These are phyloP conservation scores for Macrobrachium nipponense DNA, from an alignment of 1,140 invertebrate genomes.

Conservation along the genomic window DNA sequence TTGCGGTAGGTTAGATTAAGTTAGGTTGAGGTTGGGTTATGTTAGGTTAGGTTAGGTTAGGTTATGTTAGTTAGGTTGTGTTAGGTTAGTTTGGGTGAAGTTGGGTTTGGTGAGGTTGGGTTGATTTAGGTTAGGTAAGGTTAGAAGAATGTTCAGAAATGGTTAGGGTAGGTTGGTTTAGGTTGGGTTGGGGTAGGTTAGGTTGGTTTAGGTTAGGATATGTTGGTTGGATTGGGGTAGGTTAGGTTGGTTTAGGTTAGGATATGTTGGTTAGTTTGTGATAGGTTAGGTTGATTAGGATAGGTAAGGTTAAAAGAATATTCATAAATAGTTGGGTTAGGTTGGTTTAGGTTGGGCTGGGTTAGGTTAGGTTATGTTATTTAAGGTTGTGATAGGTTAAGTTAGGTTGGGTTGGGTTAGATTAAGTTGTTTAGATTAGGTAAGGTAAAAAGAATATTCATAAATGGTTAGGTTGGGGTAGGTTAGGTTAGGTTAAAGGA, in stretches of 20 bases:
- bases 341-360: conserved; percentile 27
- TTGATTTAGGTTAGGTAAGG: conserved; percentile 37
- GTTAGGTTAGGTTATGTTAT: conserved; percentile 37
- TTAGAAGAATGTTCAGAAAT: conserved; percentile 25
- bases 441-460: no score
- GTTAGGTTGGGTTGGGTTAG: no score
- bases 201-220: conserved; percentile 9
- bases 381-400: no score
- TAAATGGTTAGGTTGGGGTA: no score
- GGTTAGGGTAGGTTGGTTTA: conserved; percentile 21
- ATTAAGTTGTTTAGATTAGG: no score
- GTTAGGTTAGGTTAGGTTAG: no score
- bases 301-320: no score
- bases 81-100: conserved; percentile 26
- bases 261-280: no score
- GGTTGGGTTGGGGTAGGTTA: conserved; percentile 34
- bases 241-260: no score
- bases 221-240: neutral
- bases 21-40: conserved; percentile 40
- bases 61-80: conserved; percentile 42
- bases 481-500: conserved; percentile 27
- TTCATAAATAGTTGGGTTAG: conserved; percentile 5
- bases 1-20: conserved; percentile 44
- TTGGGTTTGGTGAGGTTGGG: conserved; percentile 37
- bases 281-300: conserved; percentile 40